Conservation (phyloP, 2,888 invertebrate species). For the Drosophila engyochracea region DNA sequence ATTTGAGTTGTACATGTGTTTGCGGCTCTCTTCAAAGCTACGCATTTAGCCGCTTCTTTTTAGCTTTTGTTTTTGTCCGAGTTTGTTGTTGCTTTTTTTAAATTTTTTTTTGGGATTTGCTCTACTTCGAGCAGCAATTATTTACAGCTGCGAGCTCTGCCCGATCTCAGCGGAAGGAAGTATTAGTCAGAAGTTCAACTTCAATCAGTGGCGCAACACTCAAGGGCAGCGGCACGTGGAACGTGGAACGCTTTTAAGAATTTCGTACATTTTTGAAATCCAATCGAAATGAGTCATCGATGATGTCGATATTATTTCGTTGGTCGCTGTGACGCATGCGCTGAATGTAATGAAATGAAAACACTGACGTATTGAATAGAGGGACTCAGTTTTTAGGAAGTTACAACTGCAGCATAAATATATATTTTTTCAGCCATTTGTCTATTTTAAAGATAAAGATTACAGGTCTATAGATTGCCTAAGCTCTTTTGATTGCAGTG, state of each 20-base stretch:
- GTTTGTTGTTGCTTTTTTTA: conserved; percentile 1
- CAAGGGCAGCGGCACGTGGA: conserved; percentile 61
- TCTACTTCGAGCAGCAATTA: conserved; percentile 63
- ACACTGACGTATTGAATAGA: not conserved
- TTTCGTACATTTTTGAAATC: conserved; percentile 62
- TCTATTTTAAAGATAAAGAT: not conserved
- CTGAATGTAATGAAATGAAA: not conserved
- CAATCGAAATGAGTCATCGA: conserved; percentile 53
- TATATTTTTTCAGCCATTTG: not conserved
- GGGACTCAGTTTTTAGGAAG: not conserved
- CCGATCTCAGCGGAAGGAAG: conserved; percentile 68
- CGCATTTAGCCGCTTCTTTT: conserved; percentile 40
- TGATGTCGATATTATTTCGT: conserved; percentile 39
- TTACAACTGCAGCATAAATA: not conserved
- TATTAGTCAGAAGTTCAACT: conserved; percentile 65
- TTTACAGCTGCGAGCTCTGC: conserved; percentile 62
- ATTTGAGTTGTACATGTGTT: conserved; percentile 79
- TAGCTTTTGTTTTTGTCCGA: conserved; percentile 8
- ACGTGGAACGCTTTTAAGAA: conserved; percentile 26
- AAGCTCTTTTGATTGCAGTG: not conserved
- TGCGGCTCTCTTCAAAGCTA: conserved; percentile 71
- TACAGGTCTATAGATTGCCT: not conserved
- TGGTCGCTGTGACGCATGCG: conserved; percentile 50
- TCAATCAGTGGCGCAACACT: conserved; percentile 19
- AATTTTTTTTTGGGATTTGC: conserved; percentile 40